Evolutionary conservation across 2,113 vertebrate genomes (phyloP), one percentile per base, ranked within the genome.

Genomic region (Cnemophilus loriae): DNA sequence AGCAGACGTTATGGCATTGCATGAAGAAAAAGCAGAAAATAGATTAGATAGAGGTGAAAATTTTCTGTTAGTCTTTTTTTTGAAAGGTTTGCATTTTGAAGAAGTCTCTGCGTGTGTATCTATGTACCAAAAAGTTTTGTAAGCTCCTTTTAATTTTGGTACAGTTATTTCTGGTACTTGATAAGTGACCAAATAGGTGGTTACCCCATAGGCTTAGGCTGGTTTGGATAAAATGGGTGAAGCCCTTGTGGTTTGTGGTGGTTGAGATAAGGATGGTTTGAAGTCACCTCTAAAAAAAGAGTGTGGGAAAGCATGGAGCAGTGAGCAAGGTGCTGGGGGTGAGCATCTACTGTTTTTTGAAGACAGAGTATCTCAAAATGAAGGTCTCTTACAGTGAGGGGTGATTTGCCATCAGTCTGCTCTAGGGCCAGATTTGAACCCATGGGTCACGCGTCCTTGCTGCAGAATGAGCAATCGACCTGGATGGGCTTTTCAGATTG

Each of bases 361-460:
- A 83, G 59, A 53, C 4, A 11, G 32, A 5, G 5, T 59, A 28
- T 56, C 53, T 68, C 30, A 78, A 60, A 91, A 75, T 52, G 10
- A 88, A 80, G 32, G 15, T 69, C 10, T 83, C 24, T 35, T 75
- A 19, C 12, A 67, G 14, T 23, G 39, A 35, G 37, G 63, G 70
- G 15, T 7, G 3, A 50, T 80, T 86, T 73, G 53, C 37, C 21
- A 22, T 83, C 33, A 44, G 3, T 81, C 39, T 84, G 17, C 73
- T 44, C 18, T 37, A 19, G 28, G 37, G 42, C 42, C 23, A 65
- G 46, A 61, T 5, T 83, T 86, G 64, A 61, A 60, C 14, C 8
- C 16, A 7, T 15, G 71, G 22, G 21, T 83, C 0, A 0, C 0
- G 0, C 50, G 42, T 70, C 39, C 65, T 47, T 75, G 41, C 37